Base-by-base conservation (phyloP, 1,140 invertebrate genomes). In the Tetragnatha versicolor region DNA sequence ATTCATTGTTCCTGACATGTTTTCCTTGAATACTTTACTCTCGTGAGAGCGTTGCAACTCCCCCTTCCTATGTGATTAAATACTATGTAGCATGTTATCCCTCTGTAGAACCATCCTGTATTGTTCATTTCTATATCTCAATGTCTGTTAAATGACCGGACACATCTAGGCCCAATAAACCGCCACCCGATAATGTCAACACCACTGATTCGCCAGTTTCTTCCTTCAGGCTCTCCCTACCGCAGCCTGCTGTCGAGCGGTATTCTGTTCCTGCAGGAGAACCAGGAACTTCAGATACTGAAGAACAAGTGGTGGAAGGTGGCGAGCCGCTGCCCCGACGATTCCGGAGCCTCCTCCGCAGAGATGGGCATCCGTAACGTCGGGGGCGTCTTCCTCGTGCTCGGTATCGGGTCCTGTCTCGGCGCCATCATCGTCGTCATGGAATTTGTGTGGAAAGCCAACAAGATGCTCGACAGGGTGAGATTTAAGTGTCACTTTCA, bases 341-440 rank as follows among this genome's bases (percentile, higher is more conserved):
- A 65, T 33, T 17, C n/a, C 17, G 29, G 55, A 0, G 27, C 75
- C 2, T 58, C 81, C 10, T 81, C 76, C 0, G 53, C 49, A 4
- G 75, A 79, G 31, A 77, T 82, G 76, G 82, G 80, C 22, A 61
- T 82, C 33, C 31, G 65, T 7, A 81, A 81, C 42, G 66, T 82
- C 1, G 86, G 86, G 6, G 88, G 88, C 17, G 86, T 88, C 6
- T 89, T 88, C 79, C 84, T 89, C 10, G 85, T 89, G 20, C 83
- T 89, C 2, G 82, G 87, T 17, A 85, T 84, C 27, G 87, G 87
- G 10, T 83, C 86, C 4, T 81, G 80, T 1, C 79, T 84, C 2
- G 85, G 85, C 0, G 79, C 85, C 22, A 68, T 87, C 14, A 80
- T 86, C 9, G 84, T 86, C 9, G 82, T 87, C 31, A 81, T 84